phyloP scores from a whole-genome alignment of 2,888 invertebrate species.

The Lasiommata megera region DNA sequence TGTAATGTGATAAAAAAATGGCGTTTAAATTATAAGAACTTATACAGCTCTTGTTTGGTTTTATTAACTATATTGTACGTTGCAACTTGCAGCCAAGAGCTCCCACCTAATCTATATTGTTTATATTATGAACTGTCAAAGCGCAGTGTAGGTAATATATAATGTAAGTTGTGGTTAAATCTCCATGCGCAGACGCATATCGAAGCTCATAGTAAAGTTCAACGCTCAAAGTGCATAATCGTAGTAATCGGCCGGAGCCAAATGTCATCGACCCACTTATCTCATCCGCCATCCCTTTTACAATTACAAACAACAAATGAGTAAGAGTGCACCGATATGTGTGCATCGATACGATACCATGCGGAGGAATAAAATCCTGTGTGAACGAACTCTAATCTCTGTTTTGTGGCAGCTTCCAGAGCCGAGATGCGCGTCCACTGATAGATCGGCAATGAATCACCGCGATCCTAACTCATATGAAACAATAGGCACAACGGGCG shows the following conservation, averaged over 20 bases:
- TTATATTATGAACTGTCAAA: not conserved
- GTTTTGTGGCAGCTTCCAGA: slow-evolving; percentile 74
- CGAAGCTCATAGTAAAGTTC: slow-evolving; percentile 72
- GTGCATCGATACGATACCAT: slow-evolving; percentile 76
- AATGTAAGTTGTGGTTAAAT: slow-evolving; percentile 8
- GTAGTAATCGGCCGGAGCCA: slow-evolving; percentile 77
- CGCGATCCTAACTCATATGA: slow-evolving; percentile 28
- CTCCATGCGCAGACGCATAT: slow-evolving; percentile 36
- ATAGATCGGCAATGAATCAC: slow-evolving; percentile 49
- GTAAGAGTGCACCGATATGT: slow-evolving; percentile 78
- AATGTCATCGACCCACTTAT: slow-evolving; percentile 80
- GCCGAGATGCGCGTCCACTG: slow-evolving; percentile 61
- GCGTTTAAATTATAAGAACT: no score
- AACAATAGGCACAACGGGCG: slow-evolving; percentile 2
- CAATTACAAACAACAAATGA: slow-evolving; percentile 81
- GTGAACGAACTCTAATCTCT: slow-evolving; percentile 81
- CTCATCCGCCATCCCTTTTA: slow-evolving; percentile 82
- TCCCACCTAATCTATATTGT: no score
- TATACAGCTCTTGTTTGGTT: no score
- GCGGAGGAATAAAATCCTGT: slow-evolving; percentile 80
- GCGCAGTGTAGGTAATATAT: not conserved
- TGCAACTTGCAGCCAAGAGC: no score
- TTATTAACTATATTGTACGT: no score
- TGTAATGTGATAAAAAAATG: no score
- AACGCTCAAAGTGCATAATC: slow-evolving; percentile 81